Percentiles rank a stretch among this genome's conserved stretches.
Conservation (phyloP, 2,797 vertebrate species). For the Rachycentron canadum region DNA sequence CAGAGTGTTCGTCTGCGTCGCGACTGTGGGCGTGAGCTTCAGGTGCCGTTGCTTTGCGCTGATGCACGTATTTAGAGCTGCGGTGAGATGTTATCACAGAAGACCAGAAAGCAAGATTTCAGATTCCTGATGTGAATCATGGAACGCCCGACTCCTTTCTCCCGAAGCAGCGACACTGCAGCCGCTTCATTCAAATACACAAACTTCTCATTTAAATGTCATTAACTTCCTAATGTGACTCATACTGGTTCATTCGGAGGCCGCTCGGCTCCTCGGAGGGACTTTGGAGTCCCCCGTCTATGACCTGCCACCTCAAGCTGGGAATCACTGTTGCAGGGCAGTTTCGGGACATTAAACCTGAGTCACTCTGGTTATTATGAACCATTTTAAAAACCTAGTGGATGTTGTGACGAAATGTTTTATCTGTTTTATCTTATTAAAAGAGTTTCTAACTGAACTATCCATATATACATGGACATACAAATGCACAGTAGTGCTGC, state of each 20-base stretch:
- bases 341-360: slow-evolving; percentile 5
- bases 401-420: not conserved
- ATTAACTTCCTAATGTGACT: slow-evolving; percentile 52
- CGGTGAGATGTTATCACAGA: not conserved
- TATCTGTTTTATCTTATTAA: not conserved
- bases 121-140: slow-evolving; percentile 9
- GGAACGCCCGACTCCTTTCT: not conserved
- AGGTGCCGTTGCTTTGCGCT: too few species aligned
- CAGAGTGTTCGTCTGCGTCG: too few species aligned
- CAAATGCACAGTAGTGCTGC: not conserved
- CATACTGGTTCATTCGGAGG: slow-evolving; percentile 25
- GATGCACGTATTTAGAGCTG: too few species aligned
- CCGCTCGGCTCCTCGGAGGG: slow-evolving; percentile 21
- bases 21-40: too few species aligned
- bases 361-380: slow-evolving; percentile 26
- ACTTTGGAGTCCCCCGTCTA: slow-evolving; percentile 25
- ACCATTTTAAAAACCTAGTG: not conserved
- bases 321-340: slow-evolving; percentile 3
- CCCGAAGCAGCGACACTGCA: slow-evolving; percentile 28
- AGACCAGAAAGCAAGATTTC: not conserved
- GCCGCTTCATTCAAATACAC: slow-evolving; percentile 44
- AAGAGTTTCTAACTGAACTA: not conserved
- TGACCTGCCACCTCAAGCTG: slow-evolving; percentile 14
- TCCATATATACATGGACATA: not conserved
- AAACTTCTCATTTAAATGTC: slow-evolving; percentile 54